Base-by-base conservation (phyloP, 2,888 invertebrate species). In the Ormyrus rosae region DNA sequence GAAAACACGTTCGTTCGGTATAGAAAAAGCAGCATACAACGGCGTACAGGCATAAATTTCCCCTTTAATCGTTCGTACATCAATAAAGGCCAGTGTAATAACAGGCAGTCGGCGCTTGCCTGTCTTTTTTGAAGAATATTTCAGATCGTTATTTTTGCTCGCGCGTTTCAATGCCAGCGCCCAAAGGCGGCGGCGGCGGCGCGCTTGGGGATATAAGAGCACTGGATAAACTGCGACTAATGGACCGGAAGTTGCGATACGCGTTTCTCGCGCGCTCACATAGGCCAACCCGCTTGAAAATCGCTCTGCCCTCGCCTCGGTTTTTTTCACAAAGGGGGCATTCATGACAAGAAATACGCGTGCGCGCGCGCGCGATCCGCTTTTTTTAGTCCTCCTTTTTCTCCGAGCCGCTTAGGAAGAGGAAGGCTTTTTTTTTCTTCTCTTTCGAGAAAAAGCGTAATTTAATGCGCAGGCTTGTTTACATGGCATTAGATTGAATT, bases 221-320 rank as follows among this genome's bases (percentile, higher is more conserved):
- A 60, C 55, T 58, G 82, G 83, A 83, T 85, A 84, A 84, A 82
- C 83, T 80, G 77, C 83, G 83, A 80, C 84, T 85, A 85, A 86
- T 85, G 85, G 83, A 84, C 84, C 85, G 85, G 85, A 86, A 86
- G 85, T 86, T 82, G 83, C 83, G 83, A 85, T 85, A 85, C 82
- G 83, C 55, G 45, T 58, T 60, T 72, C 74, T 46, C 79, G 74
- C 80, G 78, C 34, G 34, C 34, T 34, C 34, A 34, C 74, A 13
- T 51, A 48, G 11, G 6, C 55, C 48, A 68, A 4, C 45, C 58
- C 60, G 80, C 53, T 78, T 73, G 61, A 73, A 81, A 82, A 83
- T 80, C 72, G 72, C 53, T 61, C 65, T 76, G 81, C 71, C 76
- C 75, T 72, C 69, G 58, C 70, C 51, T 73, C 56, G 13, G 34